Evolutionary conservation across 2,888 invertebrate genomes (phyloP).

Genomic region (Clivina fossor): DNA sequence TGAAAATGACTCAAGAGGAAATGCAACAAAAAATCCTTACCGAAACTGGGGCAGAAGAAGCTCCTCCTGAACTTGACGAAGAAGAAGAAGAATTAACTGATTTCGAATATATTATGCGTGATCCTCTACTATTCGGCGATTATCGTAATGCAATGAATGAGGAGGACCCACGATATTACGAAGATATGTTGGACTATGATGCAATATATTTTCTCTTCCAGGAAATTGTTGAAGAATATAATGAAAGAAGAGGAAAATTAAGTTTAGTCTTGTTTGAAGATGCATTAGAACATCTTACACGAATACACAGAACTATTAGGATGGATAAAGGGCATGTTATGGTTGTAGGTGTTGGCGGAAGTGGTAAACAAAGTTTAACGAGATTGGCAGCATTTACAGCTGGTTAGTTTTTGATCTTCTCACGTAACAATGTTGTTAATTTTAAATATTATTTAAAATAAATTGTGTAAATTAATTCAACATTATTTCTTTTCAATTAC

Average conservation of each 20-base stretch:
- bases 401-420: constrained; percentile 50
- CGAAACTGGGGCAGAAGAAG: constrained; percentile 35
- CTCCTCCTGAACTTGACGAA: constrained; percentile 48
- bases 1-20: constrained; percentile 43
- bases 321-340: constrained; percentile 83
- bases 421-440: no score
- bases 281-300: constrained; percentile 85
- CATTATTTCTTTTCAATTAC: constrained; percentile 7
- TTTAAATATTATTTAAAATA: background rate
- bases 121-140: constrained; percentile 87
- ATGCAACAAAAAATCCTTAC: constrained; percentile 48
- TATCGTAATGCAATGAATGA: constrained; percentile 84
- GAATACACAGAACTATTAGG: constrained; percentile 81
- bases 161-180: constrained; percentile 77
- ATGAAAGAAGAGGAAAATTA: constrained; percentile 72
- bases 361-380: constrained; percentile 83
- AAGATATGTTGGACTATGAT: constrained; percentile 87
- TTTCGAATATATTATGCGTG: constrained; percentile 71
- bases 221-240: constrained; percentile 87
- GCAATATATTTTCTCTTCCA: constrained; percentile 85
- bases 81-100: constrained; percentile 48
- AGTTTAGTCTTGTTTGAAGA: constrained; percentile 88
- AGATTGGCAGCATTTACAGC: constrained; percentile 82
- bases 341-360: constrained; percentile 86
- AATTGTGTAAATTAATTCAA: background rate